Evolutionary conservation across 1,140 invertebrate species (phyloP).

Genomic region (Meloidogyne hapla): DNA sequence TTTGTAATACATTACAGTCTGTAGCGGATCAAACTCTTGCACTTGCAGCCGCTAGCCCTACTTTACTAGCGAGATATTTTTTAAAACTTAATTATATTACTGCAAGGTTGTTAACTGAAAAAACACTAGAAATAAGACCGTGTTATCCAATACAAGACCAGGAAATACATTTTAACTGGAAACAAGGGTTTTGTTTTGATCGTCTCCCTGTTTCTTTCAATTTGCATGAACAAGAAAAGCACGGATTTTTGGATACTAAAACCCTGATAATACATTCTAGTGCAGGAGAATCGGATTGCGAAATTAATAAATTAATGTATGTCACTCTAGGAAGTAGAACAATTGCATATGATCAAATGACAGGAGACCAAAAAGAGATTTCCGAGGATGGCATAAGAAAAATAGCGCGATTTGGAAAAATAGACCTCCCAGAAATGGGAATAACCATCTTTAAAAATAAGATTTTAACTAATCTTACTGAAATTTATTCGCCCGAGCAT

Average conservation of each 20-base stretch:
- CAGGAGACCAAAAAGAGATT: no score
- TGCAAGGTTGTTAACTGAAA: background rate
- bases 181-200: conserved; percentile 9
- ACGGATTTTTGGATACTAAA: background rate
- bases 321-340: background rate
- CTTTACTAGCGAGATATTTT: conserved; percentile 7
- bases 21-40: conserved; percentile 15
- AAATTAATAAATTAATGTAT: background rate
- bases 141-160: background rate
- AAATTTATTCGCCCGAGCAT: conserved; percentile 7
- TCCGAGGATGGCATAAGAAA: background rate
- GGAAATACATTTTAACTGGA: conserved; percentile 18
- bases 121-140: background rate
- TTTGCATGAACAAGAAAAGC: background rate
- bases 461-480: conserved; percentile 6
- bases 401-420: conserved; percentile 5
- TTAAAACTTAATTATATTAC: background rate
- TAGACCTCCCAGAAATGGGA: background rate
- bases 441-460: conserved; percentile 13
- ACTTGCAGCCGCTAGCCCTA: conserved; percentile 2
- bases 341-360: background rate
- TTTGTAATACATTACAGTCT: background rate
- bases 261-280: background rate
- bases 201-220: background rate
- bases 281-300: conserved; percentile 8